phyloP scores from a whole-genome alignment of 2,888 invertebrate species.

The Ormyrus nitidulus region DNA sequence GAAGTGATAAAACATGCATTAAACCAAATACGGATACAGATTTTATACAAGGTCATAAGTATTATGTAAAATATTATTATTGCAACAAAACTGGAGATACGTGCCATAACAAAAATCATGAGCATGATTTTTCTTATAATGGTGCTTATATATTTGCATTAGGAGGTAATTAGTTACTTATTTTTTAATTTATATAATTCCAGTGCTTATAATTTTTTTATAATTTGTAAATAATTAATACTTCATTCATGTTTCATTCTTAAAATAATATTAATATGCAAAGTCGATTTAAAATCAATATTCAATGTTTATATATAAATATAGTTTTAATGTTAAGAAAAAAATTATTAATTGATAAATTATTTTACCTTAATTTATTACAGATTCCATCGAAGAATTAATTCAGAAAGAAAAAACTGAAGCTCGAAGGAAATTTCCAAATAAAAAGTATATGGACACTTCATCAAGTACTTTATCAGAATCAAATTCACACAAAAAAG shows the following conservation, averaged over 20 bases:
- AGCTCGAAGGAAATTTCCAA: conserved; percentile 10
- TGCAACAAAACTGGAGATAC: background rate
- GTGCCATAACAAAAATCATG: too few relatives aligned
- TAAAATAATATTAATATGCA: too few relatives aligned
- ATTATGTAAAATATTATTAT: conserved; percentile 8
- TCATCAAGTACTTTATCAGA: conserved; percentile 7
- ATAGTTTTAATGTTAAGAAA: too few relatives aligned
- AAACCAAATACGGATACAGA: background rate
- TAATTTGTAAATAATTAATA: too few relatives aligned
- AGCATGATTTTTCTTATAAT: too few relatives aligned
- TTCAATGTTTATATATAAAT: too few relatives aligned
- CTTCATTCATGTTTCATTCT: too few relatives aligned
- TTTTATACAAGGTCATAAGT: background rate
- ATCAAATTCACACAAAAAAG: background rate
- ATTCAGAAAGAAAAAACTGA: background rate
- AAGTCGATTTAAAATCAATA: too few relatives aligned
- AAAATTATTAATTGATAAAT: background rate
- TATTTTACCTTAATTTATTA: background rate
- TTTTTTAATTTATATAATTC: too few relatives aligned
- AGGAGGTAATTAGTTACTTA: background rate
- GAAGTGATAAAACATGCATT: background rate
- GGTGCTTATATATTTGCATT: too few relatives aligned
- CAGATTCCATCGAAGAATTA: background rate
- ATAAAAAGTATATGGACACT: background rate
- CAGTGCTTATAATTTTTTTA: too few relatives aligned